Evolutionary conservation across 2,797 vertebrate species (phyloP), one percentile per base, ranked within the genome.

Genomic region (Crocodylus rhombifer): DNA sequence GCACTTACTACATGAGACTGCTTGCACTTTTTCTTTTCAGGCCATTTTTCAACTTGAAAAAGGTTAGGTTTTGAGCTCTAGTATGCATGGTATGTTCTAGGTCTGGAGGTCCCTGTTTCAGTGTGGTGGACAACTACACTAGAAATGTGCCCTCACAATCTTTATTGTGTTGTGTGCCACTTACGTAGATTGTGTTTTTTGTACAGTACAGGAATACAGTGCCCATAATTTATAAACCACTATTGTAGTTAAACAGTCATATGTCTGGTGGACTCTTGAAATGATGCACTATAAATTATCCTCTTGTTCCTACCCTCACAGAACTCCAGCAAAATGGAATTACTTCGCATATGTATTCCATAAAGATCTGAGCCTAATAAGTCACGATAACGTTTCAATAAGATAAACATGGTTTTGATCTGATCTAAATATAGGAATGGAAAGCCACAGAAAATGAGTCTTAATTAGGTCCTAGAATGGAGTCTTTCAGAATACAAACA

Each of bases 331-430:
- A 76, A 90, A 95, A 77, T 74, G 17, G 26, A 89, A 56, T 82
- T 80, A 85, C 36, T 89, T 90, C 67, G 36, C 36, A 28, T 87
- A 71, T 77, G 20, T 30, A 58, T 94, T 87, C 76, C 7, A 8
- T 92, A 79, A 95, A 94, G 90, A 36, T 93, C 56, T 61, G 85
- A 26, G 21, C n/a, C 62, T 91, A 87, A 57, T 93, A 87, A 96
- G 42, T n/a, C 33, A 16, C n/a, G 51, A 20, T 93, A 82, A 3
- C 86, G 15, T 94, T 95, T 96, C 63, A 87, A 6, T 87, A 96
- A 94, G 51, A 80, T 86, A 84, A 94, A 21, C 36, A 42, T 61
- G 14, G 14, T 92, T 96, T 94, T 95, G 60, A 89, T 93, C 21
- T 77, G 26, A 63, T 82, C 33, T 94, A 94, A 92, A 14, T 74